These are phyloP conservation scores for Andrena fulva DNA, from an alignment of 2,888 invertebrate species.

Conservation along the genomic window DNA sequence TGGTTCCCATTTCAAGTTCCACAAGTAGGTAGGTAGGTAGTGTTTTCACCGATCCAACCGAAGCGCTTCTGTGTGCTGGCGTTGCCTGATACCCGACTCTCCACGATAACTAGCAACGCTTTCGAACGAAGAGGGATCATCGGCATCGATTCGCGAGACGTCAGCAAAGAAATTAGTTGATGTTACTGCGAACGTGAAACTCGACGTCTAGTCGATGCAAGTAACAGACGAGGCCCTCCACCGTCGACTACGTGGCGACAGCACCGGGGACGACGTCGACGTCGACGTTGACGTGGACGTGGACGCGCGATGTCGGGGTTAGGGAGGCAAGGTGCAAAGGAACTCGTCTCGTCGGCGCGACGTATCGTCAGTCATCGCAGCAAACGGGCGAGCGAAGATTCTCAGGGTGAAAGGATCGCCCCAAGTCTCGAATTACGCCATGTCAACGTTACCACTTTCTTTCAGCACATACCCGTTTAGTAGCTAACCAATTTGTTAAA, in stretches of 20 bases:
- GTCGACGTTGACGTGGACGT: neutral
- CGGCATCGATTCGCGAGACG: slow-evolving; percentile 26
- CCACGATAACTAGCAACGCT: too few relatives aligned
- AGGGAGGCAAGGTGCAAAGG: slow-evolving; percentile 39
- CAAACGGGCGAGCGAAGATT: slow-evolving; percentile 41
- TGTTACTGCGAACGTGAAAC: slow-evolving; percentile 30
- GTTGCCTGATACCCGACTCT: too few relatives aligned
- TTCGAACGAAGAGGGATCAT: slow-evolving; percentile 17
- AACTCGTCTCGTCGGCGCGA: slow-evolving; percentile 28
- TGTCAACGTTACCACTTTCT: slow-evolving; percentile 37
- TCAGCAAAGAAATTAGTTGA: slow-evolving; percentile 45
- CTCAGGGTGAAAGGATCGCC: slow-evolving; percentile 43
- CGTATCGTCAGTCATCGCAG: slow-evolving; percentile 65
- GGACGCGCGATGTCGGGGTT: slow-evolving; percentile 16
- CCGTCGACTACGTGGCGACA: slow-evolving; percentile 17
- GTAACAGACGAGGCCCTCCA: slow-evolving; percentile 44
- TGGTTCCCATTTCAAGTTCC: too few relatives aligned
- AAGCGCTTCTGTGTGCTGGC: too few relatives aligned
- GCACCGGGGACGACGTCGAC: slow-evolving; percentile 21
- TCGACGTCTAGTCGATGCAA: slow-evolving; percentile 45
- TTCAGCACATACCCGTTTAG: neutral
- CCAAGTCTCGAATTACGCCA: slow-evolving; percentile 53
- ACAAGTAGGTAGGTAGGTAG: too few relatives aligned
- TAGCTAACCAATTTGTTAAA: slow-evolving; percentile 34
- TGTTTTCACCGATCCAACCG: too few relatives aligned